A percentile compares a stretch with the other conserved stretches of the same genome.
Conservation (phyloP, 1,140 invertebrate species). For the Hycleus phaleratus region DNA sequence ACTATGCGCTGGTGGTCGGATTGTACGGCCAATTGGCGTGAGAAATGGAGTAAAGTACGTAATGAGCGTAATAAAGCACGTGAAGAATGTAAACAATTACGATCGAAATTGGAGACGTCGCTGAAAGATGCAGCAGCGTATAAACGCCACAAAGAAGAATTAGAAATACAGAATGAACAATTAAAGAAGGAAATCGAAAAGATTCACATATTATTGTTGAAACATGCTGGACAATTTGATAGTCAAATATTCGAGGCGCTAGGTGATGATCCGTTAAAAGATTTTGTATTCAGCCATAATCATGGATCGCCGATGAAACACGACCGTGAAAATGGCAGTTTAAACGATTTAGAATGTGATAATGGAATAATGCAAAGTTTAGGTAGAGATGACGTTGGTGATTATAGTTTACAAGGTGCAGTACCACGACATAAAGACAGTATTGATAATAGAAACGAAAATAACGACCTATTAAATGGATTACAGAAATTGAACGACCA, state of each 20-base stretch:
- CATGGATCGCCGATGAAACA: constrained; percentile 27
- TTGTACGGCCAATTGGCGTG: constrained; percentile 84
- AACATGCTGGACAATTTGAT: constrained; percentile 60
- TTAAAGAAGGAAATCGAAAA: constrained; percentile 74
- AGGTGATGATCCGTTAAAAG: constrained; percentile 41
- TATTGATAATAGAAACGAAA: constrained; percentile 13
- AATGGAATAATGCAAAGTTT: constrained; percentile 32
- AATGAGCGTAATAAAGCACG: constrained; percentile 80
- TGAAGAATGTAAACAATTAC: constrained; percentile 76
- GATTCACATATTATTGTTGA: constrained; percentile 57
- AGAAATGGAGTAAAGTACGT: constrained; percentile 92
- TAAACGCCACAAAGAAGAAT: constrained; percentile 73
- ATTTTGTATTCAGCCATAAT: constrained; percentile 39
- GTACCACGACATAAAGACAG: constrained; percentile 50
- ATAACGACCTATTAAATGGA: background rate
- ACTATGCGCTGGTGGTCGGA: constrained; percentile 98
- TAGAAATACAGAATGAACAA: constrained; percentile 73
- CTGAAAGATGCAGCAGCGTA: constrained; percentile 68
- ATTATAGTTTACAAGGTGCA: constrained; percentile 56
- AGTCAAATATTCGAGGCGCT: constrained; percentile 44
- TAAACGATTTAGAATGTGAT: constrained; percentile 33
- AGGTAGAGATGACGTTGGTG: constrained; percentile 51
- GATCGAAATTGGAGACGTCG: constrained; percentile 68
- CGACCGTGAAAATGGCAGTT: constrained; percentile 43
- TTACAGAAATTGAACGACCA: background rate